phyloP scores from a whole-genome alignment of 2,113 vertebrate genomes.

The Cottus gobio region DNA sequence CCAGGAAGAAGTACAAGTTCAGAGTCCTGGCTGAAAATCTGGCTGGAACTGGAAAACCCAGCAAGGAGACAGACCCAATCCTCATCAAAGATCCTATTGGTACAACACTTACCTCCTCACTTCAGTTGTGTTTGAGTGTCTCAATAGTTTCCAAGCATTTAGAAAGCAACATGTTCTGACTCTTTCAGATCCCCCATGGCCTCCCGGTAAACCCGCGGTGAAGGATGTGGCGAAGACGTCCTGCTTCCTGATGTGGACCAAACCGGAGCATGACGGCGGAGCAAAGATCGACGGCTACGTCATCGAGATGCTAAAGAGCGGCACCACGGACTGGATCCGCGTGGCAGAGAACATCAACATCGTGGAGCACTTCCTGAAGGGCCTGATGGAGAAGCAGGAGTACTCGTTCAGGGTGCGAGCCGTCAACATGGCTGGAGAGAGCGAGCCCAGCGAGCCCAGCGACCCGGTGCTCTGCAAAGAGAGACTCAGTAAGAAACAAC shows the following conservation, averaged over 20 bases:
- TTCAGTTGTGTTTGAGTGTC: not conserved
- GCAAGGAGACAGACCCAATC: conserved; percentile 93
- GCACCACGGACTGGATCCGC: conserved; percentile 95
- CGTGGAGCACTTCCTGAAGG: conserved; percentile 90
- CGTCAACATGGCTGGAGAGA: conserved; percentile 94
- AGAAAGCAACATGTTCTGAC: not conserved
- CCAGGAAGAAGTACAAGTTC: conserved; percentile 99
- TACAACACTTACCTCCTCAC: conserved; percentile 60
- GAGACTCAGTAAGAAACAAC: conserved; percentile 96
- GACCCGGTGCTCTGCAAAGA: conserved; percentile 97
- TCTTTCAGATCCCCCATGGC: conserved; percentile 94
- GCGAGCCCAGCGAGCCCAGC: conserved; percentile 96
- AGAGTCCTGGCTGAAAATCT: conserved; percentile 97
- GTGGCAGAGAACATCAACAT: conserved; percentile 89
- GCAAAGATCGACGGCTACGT: conserved; percentile 96
- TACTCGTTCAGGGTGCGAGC: conserved; percentile 96
- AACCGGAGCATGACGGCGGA: conserved; percentile 97
- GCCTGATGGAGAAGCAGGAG: conserved; percentile 97
- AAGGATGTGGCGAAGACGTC: conserved; percentile 94
- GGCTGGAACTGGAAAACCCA: conserved; percentile 97
- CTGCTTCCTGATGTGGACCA: conserved; percentile 91
- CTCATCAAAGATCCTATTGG: conserved; percentile 98
- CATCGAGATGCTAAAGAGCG: conserved; percentile 95
- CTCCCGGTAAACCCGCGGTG: conserved; percentile 94
- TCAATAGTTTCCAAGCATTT: not conserved